Evolutionary conservation across 1,140 invertebrate species (phyloP).

Genomic region (Magallana gigas): DNA sequence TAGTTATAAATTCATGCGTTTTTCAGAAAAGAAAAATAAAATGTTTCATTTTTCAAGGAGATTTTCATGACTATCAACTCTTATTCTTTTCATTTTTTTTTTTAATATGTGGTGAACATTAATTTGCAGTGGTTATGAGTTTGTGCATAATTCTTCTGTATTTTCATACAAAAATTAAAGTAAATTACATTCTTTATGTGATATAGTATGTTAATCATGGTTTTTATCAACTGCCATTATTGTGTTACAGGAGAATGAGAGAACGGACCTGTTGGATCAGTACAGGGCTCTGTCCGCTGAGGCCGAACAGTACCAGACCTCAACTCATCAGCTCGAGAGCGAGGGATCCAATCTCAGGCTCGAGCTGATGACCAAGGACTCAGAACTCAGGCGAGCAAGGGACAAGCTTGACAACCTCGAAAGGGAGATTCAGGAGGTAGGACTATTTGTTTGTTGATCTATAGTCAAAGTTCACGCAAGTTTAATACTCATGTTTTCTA

Average conservation of each 20-base stretch:
- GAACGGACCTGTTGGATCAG: constrained; percentile 77
- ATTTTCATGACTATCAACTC: too few species aligned
- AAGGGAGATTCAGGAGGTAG: constrained; percentile 77
- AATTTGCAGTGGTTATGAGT: too few species aligned
- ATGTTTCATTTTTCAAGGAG: too few species aligned
- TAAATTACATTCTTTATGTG: background rate
- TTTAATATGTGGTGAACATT: too few species aligned
- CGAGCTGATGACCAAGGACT: constrained; percentile 78
- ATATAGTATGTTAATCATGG: too few species aligned
- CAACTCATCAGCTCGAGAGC: constrained; percentile 77
- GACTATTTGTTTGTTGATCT: background rate
- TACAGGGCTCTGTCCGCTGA: constrained; percentile 77
- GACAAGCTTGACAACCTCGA: constrained; percentile 77
- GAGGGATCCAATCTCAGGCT: constrained; percentile 77
- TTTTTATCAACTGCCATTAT: background rate
- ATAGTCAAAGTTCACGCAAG: background rate
- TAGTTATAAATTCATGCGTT: too few species aligned
- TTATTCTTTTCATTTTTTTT: too few species aligned
- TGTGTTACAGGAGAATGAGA: constrained; percentile 75
- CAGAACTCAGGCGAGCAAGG: constrained; percentile 72
- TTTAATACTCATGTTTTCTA: background rate
- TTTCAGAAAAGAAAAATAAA: too few species aligned
- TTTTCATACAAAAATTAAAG: too few species aligned
- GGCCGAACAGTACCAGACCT: constrained; percentile 76
- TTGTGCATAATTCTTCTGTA: too few species aligned